Percentiles rank a stretch among this genome's conserved stretches.
phyloP scores from a whole-genome alignment of 2,113 vertebrate genomes.

The Pimephales promelas region DNA sequence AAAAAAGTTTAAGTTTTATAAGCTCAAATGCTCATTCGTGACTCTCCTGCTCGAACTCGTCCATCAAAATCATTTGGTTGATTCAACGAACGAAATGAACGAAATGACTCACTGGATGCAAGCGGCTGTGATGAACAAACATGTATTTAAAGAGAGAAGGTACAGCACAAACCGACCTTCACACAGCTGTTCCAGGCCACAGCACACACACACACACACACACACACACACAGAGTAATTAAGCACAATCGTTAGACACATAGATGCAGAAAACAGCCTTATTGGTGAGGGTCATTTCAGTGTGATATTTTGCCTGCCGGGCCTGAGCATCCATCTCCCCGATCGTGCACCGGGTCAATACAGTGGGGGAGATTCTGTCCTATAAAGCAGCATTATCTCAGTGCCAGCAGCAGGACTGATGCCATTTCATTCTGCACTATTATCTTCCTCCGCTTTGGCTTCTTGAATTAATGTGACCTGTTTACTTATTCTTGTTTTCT shows the following conservation, averaged over 20 bases:
- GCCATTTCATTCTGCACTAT: constrained; percentile 17
- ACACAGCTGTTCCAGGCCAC: neutral
- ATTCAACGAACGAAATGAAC: too few species aligned
- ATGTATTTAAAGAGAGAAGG: neutral
- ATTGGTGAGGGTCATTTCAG: constrained; percentile 12
- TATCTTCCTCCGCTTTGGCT: constrained; percentile 5
- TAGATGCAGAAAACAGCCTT: constrained; percentile 35
- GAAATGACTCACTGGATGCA: too few species aligned
- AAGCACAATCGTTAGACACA: constrained; percentile 37
- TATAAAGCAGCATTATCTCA: neutral
- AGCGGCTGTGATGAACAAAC: neutral
- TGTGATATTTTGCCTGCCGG: constrained; percentile 35
- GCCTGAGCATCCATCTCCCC: constrained; percentile 14
- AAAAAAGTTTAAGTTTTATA: too few species aligned
- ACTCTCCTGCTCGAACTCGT: too few species aligned
- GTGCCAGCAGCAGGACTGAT: constrained; percentile 20
- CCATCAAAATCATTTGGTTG: too few species aligned
- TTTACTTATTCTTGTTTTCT: constrained; percentile 20
- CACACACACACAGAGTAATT: constrained; percentile 29
- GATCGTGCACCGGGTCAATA: constrained; percentile 24
- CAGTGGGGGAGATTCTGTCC: neutral
- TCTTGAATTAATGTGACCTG: constrained; percentile 14
- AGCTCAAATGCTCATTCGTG: too few species aligned
- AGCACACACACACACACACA: neutral
- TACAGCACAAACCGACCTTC: neutral